Evolutionary conservation across 2,888 invertebrate genomes (phyloP), one percentile per base, ranked within the genome.

Genomic region (Hyles lineata): DNA sequence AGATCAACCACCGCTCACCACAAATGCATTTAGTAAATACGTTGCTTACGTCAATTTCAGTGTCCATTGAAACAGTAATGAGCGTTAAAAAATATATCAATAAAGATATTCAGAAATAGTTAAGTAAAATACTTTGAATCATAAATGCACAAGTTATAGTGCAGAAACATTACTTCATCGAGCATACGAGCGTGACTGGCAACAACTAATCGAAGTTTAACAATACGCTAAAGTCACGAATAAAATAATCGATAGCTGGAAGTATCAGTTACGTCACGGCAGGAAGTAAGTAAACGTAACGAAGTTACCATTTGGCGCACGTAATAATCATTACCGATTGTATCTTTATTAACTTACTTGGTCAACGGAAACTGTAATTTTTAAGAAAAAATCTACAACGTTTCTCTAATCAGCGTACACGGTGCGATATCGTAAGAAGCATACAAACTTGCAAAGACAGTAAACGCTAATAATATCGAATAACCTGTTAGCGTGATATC

Each of bases 41-140:
- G 59, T 55, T 52, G 60, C 69, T 67, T 75, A 81, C 83, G 79
- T 82, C 78, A 83, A 78, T 73, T 74, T 79, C 79, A 76, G 72
- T 78, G 72, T 71, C 71, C 72, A 80, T 78, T 78, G 74, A 77
- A 82, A 81, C 78, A 80, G 80, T 78, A 84, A 79, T 79, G 78
- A 77, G 75, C 78, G 77, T 78, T 80, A 77, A 81, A 71, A 72
- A 78, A 78, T 81, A 73, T 70, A 25, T 73, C 29, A 7, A 29
- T 43, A 77, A 79, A 80, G 80, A 78, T 76, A 76, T 77, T 73
- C 76, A 78, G 75, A 74, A 76, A 76, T 81, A 79, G 80, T 80
- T 81, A 83, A 84, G 83, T 86, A 81, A 82, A 86, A 83, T 83
- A 86, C 84, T 81, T 79, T 83, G 86, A 81, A 79, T 79, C 85